Conservation (phyloP, 1,140 invertebrate species). For the Physella acuta region DNA sequence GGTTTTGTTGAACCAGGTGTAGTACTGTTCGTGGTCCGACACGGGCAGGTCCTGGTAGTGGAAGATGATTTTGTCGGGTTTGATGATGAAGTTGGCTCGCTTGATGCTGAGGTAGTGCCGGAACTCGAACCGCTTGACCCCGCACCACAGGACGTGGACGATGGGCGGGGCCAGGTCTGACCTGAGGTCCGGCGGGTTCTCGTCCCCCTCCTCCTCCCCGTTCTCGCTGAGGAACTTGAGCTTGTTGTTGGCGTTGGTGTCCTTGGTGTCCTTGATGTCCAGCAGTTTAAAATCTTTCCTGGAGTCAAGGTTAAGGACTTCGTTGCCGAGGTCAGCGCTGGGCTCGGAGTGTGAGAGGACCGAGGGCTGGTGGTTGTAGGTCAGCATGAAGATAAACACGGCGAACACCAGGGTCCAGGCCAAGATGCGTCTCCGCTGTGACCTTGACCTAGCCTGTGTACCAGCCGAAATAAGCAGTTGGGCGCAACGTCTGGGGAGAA, state of each 20-base stretch:
- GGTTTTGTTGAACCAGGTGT: constrained; percentile 35
- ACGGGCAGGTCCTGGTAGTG: constrained; percentile 29
- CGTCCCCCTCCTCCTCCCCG: constrained; percentile 17
- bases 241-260: neutral
- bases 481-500: too few relatives aligned
- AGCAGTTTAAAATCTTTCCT: too few relatives aligned
- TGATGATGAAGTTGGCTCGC: constrained; percentile 28
- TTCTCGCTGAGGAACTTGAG: neutral
- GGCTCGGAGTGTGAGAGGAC: neutral
- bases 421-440: constrained; percentile 26
- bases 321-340: neutral
- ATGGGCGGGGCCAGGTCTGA: constrained; percentile 34
- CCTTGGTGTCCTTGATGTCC: neutral
- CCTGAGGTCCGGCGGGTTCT: constrained; percentile 26
- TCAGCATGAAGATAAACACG: constrained; percentile 10
- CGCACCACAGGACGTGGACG: constrained; percentile 33
- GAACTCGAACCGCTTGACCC: constrained; percentile 26
- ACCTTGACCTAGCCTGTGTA: constrained; percentile 30
- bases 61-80: constrained; percentile 36
- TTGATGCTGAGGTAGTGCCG: constrained; percentile 33
- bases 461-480: constrained; percentile 18
- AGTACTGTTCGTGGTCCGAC: constrained; percentile 29
- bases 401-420: constrained; percentile 8
- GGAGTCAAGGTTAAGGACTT: too few relatives aligned
- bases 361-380: constrained; percentile 24